Evolutionary conservation across 2,113 vertebrate species (phyloP), one percentile per base, ranked within the genome.

Genomic region (Anas platyrhynchos): DNA sequence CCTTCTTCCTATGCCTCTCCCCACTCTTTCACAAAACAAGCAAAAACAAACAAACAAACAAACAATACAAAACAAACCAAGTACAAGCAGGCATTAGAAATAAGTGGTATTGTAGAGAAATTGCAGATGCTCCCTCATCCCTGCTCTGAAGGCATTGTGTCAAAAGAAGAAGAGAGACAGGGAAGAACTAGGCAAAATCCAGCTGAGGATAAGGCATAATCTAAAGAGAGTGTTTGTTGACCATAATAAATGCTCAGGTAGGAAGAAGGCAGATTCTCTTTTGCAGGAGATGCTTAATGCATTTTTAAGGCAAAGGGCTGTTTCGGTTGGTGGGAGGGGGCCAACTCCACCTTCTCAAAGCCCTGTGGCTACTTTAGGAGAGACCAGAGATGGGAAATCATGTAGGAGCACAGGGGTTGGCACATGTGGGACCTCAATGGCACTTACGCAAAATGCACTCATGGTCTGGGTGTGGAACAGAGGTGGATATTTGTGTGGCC

Each of bases 361-460:
- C 23, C 32, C 10, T 52, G 25, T 20, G 17, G 17, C 26, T 25
- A 9, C 46, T 52, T 36, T 22, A 4, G 32, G 31, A 46, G 29
- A 67, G 43, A 46, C 65, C 13, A 23, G 27, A 32, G 27, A 32
- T 9, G 32, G 65, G 14, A 46, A 67, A n/a, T 67, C 43, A 21
- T 31, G 32, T 11, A n/a, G 43, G 65, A 46, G n/a, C 21, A 32
- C 14, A n/a, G 43, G 31, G 21, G 38, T 25, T 22, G 32, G 71
- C 65, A 55, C 14, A 7, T 1, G 14, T 18, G 43, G 29, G 56
- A 76, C 25, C 55, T 71, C 58, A 43, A 29, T 31, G 26, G 50
- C 41, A 17, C 9, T 27, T n/a, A 46, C 0, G 7, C 14, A 43
- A 31, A 67, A 22, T 0, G 1, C 14, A 4, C 54, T 62, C 20